A percentile compares a stretch with the other conserved stretches of the same genome.
phyloP scores from a whole-genome alignment of 2,797 vertebrate genomes.

The Enteromius afrohamiltoni region DNA sequence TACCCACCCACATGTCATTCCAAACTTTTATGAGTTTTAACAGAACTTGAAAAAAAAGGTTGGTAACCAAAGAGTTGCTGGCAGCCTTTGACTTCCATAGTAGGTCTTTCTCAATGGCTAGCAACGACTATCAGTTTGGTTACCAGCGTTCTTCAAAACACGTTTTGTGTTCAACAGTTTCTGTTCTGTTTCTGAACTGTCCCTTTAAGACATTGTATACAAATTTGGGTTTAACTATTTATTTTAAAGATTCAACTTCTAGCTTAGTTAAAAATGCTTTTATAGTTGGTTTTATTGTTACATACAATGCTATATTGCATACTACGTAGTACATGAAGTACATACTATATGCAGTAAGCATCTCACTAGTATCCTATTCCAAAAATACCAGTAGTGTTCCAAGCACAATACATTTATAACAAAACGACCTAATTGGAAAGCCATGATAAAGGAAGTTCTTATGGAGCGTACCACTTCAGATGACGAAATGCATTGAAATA shows the following conservation, averaged over 20 bases:
- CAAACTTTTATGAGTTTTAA: too few species aligned
- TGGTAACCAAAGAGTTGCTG: background rate
- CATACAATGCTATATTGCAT: background rate
- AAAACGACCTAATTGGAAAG: constrained; percentile 30
- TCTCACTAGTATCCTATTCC: background rate
- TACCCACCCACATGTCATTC: background rate
- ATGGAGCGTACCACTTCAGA: constrained; percentile 45
- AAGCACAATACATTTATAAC: constrained; percentile 21
- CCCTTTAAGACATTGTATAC: background rate
- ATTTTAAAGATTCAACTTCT: background rate
- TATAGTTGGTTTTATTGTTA: background rate
- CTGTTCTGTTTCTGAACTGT: background rate
- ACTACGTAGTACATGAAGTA: background rate
- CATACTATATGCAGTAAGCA: constrained; percentile 4
- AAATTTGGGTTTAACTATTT: background rate
- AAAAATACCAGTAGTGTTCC: background rate
- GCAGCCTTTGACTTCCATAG: background rate
- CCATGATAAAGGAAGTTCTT: constrained; percentile 28
- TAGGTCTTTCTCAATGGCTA: background rate
- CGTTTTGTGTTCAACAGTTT: background rate
- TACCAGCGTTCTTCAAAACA: background rate
- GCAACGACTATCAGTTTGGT: background rate
- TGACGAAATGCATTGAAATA: constrained; percentile 45
- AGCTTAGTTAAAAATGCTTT: background rate
- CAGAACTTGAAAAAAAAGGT: background rate